Conservation (phyloP, 2,113 vertebrate species). For the Balaeniceps rex region DNA sequence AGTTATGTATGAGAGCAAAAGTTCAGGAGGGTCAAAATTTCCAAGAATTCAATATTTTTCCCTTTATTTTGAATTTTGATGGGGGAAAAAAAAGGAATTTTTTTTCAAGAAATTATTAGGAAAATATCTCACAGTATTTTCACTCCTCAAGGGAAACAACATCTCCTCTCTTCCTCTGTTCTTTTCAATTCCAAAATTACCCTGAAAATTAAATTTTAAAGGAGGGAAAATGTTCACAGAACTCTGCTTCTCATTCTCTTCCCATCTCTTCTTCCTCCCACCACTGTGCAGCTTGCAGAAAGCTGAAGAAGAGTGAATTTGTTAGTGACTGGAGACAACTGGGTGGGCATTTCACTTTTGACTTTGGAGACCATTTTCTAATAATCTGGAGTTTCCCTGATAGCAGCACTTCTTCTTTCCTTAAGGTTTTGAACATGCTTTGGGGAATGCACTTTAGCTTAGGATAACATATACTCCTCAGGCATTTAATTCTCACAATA, state of each 20-base stretch:
- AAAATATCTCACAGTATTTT: not conserved
- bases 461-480: not conserved
- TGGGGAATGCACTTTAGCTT: not conserved
- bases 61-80: not conserved
- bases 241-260: not conserved
- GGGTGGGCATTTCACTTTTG: not conserved
- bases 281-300: not conserved
- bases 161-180: not conserved
- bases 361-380: not conserved
- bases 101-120: not conserved
- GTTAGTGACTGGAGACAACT: not conserved
- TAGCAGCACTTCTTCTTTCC: not conserved
- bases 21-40: not conserved
- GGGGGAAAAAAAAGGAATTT: rapidly evolving
- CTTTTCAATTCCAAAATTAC: not conserved
- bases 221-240: not conserved
- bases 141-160: not conserved
- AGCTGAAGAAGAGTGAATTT: not conserved
- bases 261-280: not conserved
- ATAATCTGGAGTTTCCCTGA: not conserved
- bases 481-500: not conserved
- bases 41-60: not conserved
- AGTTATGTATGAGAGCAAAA: not conserved
- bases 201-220: not conserved
- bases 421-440: not conserved